Evolutionary conservation across 2,113 vertebrate genomes (phyloP).

Genomic region (Saguinus midas): DNA sequence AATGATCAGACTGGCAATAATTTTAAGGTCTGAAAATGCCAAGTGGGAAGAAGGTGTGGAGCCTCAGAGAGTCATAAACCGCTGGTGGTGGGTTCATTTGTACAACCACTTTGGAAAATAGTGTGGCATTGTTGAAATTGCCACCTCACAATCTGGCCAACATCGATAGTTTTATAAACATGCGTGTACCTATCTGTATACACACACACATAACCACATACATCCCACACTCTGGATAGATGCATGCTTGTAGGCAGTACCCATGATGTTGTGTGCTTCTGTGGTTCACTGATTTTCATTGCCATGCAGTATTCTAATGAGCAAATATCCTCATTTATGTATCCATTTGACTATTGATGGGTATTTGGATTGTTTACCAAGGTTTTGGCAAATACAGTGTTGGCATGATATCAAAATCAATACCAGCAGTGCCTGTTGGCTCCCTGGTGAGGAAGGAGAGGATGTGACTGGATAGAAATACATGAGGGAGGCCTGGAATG

Average conservation of each 20-base stretch:
- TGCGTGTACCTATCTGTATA: accelerated
- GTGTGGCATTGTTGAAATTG: background rate
- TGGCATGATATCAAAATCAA: background rate
- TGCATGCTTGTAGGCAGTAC: accelerated
- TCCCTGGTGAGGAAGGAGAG: too few species aligned
- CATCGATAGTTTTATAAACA: background rate
- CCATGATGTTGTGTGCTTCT: background rate
- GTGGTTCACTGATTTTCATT: background rate
- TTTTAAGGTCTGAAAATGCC: background rate
- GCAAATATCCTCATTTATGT: accelerated
- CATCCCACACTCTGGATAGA: accelerated
- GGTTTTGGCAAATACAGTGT: background rate
- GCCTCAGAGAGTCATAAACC: background rate
- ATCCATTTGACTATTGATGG: too few species aligned
- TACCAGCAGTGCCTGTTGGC: background rate
- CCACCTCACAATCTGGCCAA: background rate
- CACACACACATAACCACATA: too few species aligned
- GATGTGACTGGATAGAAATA: background rate
- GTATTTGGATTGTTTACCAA: background rate
- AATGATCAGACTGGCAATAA: background rate
- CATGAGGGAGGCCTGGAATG: background rate
- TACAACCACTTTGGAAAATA: background rate
- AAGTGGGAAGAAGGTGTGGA: background rate
- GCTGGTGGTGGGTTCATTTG: too few species aligned
- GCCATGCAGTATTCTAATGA: accelerated